phyloP scores from a whole-genome alignment of 2,797 vertebrate genomes.

The Falco naumanni region DNA sequence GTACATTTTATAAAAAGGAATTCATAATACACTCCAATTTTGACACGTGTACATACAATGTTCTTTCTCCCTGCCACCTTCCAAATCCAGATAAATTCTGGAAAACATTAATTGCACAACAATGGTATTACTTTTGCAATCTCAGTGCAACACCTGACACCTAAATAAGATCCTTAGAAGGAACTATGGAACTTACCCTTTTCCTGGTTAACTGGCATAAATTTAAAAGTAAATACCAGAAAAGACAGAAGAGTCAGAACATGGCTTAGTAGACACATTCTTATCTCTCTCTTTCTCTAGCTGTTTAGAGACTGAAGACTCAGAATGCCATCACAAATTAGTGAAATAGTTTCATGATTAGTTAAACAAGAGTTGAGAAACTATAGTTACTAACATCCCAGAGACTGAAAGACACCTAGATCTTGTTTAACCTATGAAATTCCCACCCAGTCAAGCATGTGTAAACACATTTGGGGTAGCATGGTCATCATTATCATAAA shows the following conservation, averaged over 20 bases:
- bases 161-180: neutral
- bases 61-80: neutral
- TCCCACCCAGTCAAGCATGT: neutral
- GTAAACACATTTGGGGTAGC: neutral
- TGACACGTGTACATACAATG: neutral
- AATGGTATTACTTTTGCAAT: neutral
- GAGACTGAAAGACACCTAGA: neutral
- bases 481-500: neutral
- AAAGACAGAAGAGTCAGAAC: neutral
- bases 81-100: neutral
- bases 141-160: neutral
- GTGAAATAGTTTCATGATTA: neutral
- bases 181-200: neutral
- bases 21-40: neutral
- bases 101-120: neutral
- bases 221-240: neutral
- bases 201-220: neutral
- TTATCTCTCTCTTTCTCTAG: neutral
- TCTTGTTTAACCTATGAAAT: neutral
- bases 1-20: neutral
- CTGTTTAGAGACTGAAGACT: neutral
- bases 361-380: neutral
- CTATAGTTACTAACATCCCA: neutral
- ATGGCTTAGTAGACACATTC: neutral
- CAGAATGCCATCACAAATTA: neutral